Percentiles rank a stretch among this genome's conserved stretches.
These are phyloP conservation scores for Drosophila maculinotata DNA, from an alignment of 2,888 invertebrate genomes.

Conservation along the genomic window DNA sequence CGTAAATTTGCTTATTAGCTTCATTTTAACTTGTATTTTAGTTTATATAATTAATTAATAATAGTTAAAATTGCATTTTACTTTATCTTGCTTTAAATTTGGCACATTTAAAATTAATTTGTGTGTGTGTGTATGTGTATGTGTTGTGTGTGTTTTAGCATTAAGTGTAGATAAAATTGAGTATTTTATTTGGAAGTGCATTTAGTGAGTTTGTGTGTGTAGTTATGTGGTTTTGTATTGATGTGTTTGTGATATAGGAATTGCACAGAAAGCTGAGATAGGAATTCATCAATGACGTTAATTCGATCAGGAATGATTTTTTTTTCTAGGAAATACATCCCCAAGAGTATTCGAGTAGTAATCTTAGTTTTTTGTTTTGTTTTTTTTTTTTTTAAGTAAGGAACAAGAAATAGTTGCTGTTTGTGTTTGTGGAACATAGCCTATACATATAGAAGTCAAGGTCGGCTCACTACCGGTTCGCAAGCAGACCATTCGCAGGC, in stretches of 20 bases:
- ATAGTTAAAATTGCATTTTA: slow-evolving; percentile 44
- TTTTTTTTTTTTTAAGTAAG: slow-evolving; percentile 63
- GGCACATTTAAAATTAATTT: slow-evolving; percentile 81
- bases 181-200: slow-evolving; percentile 78
- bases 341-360: slow-evolving; percentile 60
- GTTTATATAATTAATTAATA: slow-evolving; percentile 40
- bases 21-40: slow-evolving; percentile 57
- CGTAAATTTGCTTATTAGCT: slow-evolving; percentile 73
- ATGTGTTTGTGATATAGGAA: slow-evolving; percentile 69
- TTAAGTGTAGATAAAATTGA: slow-evolving; percentile 62
- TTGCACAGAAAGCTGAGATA: slow-evolving; percentile 82
- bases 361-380: slow-evolving; percentile 36
- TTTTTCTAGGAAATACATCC: slow-evolving; percentile 16
- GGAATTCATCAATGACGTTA: slow-evolving; percentile 73
- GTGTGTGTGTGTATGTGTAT: too few relatives aligned
- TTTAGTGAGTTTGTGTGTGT: slow-evolving; percentile 41
- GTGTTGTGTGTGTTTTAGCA: slow-evolving; percentile 11
- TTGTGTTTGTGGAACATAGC: slow-evolving; percentile 42
- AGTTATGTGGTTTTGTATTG: slow-evolving; percentile 33
- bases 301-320: slow-evolving; percentile 43
- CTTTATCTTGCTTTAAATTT: slow-evolving; percentile 57
- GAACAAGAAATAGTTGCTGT: slow-evolving; percentile 76
- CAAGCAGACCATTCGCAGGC: slow-evolving; percentile 83
- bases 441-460: slow-evolving; percentile 20
- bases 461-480: slow-evolving; percentile 83